Percentiles rank a stretch among this genome's conserved stretches.
phyloP scores from a whole-genome alignment of 2,797 vertebrate species.

The Nannoperca obscura region DNA sequence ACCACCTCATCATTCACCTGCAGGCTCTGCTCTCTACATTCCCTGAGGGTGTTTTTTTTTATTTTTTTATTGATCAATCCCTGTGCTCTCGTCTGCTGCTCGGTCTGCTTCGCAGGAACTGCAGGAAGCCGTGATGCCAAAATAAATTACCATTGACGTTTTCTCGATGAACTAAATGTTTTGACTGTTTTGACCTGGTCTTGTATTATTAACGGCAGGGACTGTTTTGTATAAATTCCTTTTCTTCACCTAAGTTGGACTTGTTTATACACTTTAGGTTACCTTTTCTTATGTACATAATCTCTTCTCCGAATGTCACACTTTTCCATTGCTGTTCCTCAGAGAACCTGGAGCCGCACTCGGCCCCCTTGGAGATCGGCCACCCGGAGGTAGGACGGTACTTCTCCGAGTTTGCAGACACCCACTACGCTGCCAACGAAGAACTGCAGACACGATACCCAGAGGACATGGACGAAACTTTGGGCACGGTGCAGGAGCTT shows the following conservation, averaged over 20 bases:
- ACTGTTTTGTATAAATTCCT: background rate
- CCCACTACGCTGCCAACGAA: slow-evolving; percentile 92
- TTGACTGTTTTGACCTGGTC: background rate
- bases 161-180: background rate
- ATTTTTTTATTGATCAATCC: background rate
- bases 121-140: background rate
- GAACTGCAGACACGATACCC: slow-evolving; percentile 93
- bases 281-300: background rate
- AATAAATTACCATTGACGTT: background rate
- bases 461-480: slow-evolving; percentile 89
- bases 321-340: slow-evolving; percentile 9
- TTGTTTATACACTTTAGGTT: background rate
- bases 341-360: slow-evolving; percentile 96
- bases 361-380: slow-evolving; percentile 91
- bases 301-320: background rate
- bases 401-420: slow-evolving; percentile 91
- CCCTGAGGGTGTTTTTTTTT: background rate
- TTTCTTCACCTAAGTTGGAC: background rate
- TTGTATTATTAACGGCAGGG: background rate
- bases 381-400: slow-evolving; percentile 96
- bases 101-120: background rate
- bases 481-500: slow-evolving; percentile 86
- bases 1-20: background rate
- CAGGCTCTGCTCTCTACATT: background rate
- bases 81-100: slow-evolving; percentile 8